These are phyloP conservation scores for Drosophila bunnanda DNA, from an alignment of 2,888 invertebrate genomes.

Conservation along the genomic window DNA sequence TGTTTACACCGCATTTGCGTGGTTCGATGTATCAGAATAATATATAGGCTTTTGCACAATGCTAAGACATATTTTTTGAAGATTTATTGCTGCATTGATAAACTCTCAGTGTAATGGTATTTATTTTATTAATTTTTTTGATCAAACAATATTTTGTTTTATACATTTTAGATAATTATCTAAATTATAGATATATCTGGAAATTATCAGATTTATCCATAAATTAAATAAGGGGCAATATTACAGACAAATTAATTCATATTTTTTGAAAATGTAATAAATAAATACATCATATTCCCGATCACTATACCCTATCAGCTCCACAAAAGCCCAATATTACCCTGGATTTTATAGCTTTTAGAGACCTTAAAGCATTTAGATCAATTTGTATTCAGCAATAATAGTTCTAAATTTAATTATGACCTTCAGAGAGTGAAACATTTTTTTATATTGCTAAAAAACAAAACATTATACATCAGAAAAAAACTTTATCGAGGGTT, in stretches of 20 bases:
- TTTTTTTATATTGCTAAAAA: not conserved
- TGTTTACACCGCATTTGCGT: slow-evolving; percentile 32
- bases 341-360: not conserved
- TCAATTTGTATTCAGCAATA: not conserved
- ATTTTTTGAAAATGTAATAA: too few species aligned
- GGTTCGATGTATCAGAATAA: slow-evolving; percentile 22
- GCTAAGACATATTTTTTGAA: not conserved
- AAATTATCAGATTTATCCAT: not conserved
- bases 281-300: too few species aligned
- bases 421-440: not conserved
- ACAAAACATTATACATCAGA: not conserved
- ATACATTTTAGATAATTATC: too few species aligned
- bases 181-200: too few species aligned
- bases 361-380: not conserved
- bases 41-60: slow-evolving; percentile 1
- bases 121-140: not conserved
- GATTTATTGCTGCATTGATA: not conserved
- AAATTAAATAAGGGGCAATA: not conserved
- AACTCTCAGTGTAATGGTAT: not conserved
- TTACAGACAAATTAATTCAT: not conserved
- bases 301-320: not conserved
- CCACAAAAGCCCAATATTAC: not conserved
- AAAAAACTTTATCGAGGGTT: not conserved
- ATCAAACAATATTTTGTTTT: too few species aligned
- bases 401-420: not conserved